These are phyloP conservation scores for Oryctes rhinoceros DNA, from an alignment of 1,140 invertebrate species.

Conservation along the genomic window DNA sequence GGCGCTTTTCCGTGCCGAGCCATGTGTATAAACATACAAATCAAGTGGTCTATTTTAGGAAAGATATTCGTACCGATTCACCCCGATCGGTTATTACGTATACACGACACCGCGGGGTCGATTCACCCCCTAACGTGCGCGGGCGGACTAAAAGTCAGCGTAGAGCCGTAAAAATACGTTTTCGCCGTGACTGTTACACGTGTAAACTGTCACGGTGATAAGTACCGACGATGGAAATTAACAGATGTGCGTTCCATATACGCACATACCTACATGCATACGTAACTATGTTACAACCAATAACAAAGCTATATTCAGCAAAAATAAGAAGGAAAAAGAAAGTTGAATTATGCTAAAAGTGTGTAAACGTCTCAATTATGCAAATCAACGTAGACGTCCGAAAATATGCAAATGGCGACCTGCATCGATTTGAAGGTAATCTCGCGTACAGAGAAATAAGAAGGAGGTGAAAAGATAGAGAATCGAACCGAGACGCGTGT, in stretches of 20 bases:
- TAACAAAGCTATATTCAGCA: too few species aligned
- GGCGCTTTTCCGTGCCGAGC: too few species aligned
- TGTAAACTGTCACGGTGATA: constrained; percentile 7
- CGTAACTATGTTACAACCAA: not conserved
- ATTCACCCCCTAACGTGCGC: not conserved
- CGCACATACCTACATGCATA: not conserved
- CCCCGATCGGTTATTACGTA: not conserved
- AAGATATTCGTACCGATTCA: constrained; percentile 3
- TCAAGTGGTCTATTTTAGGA: not conserved
- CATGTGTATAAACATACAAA: not conserved
- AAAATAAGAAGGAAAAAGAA: too few species aligned
- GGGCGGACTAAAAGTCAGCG: not conserved
- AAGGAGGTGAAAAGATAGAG: too few species aligned
- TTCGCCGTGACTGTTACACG: constrained; percentile 17
- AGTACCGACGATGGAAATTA: constrained; percentile 9
- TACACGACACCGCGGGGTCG: not conserved
- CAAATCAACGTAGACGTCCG: too few species aligned
- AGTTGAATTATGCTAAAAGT: too few species aligned
- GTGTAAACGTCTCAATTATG: too few species aligned
- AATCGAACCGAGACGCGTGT: too few species aligned
- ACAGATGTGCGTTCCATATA: constrained; percentile 1
- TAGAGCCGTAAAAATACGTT: not conserved
- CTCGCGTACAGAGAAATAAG: too few species aligned
- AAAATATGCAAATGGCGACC: too few species aligned
- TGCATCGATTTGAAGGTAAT: too few species aligned